Evolutionary conservation across 2,888 invertebrate genomes (phyloP), one percentile per base, ranked within the genome.

Genomic region (Octodonta nipae): DNA sequence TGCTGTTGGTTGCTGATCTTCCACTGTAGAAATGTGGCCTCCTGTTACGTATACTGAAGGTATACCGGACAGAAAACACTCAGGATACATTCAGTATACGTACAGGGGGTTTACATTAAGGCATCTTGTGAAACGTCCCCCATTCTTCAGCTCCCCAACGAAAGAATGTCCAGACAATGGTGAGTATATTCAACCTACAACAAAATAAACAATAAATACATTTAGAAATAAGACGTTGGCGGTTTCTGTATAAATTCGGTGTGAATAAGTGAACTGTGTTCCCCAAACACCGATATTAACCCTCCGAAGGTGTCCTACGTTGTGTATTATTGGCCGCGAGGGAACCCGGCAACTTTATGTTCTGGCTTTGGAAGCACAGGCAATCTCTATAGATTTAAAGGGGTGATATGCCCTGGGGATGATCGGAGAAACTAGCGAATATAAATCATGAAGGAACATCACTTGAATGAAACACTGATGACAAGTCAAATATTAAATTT

Each of bases 1-100:
- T n/a, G n/a, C n/a, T n/a, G n/a, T n/a, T n/a, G n/a, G n/a, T n/a
- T n/a, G n/a, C n/a, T n/a, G n/a, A n/a, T n/a, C n/a, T n/a, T 15
- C 32, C 34, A 34, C 45, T 76, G 60, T 63, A 68, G 86, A 51
- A 58, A 58, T 87, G 84, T 78, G 77, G 78, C 83, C 86, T 87
- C 88, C 86, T 88, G 88, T 88, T 89, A 91, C 89, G 89, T 91
- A 91, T 91, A 89, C 88, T 87, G 87, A 89, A 89, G 88, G 89
- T 91, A 91, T 89, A 89, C 89, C 89, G 88, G 89, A 89, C 81
- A 85, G 69, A 75, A 77, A 70, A 82, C 87, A 87, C 88, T 89
- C 89, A 89, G 89, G 89, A 89, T 89, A 91, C 89, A 89, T 89
- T 89, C 88, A 89, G 89, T 91, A 89, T 91, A 91, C 89, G 89